These are phyloP conservation scores for Paedocypris micromegethes DNA, from an alignment of 2,797 vertebrate genomes.

Conservation along the genomic window DNA sequence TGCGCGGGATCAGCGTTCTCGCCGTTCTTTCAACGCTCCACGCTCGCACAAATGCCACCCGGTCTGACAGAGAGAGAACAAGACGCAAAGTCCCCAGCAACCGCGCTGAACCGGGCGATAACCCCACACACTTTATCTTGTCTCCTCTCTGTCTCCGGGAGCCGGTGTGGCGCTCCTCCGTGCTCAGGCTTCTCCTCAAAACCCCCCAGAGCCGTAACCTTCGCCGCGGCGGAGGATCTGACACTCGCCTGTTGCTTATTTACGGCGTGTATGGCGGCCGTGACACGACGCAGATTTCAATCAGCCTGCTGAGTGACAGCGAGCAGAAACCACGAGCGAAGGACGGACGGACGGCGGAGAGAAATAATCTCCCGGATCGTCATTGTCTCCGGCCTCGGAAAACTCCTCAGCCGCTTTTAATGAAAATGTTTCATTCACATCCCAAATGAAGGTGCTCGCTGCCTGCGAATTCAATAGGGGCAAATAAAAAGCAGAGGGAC, in stretches of 20 bases:
- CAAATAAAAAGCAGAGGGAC: slow-evolving; percentile 48
- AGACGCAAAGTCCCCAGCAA: slow-evolving; percentile 60
- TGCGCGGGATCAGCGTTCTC: slow-evolving; percentile 9
- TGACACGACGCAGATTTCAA: slow-evolving; percentile 98
- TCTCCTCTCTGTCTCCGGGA: slow-evolving; percentile 83
- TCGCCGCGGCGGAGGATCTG: slow-evolving; percentile 87
- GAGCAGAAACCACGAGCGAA: slow-evolving; percentile 46
- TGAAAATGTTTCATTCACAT: slow-evolving; percentile 91
- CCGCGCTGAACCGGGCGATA: slow-evolving; percentile 90
- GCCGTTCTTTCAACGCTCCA: not conserved
- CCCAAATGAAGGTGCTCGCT: slow-evolving; percentile 71
- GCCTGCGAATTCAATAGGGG: slow-evolving; percentile 78
- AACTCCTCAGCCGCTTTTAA: slow-evolving; percentile 70
- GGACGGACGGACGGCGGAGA: slow-evolving; percentile 32
- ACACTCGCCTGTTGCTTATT: slow-evolving; percentile 99
- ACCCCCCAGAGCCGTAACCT: slow-evolving; percentile 91
- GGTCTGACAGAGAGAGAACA: not conserved
- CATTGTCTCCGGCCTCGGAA: slow-evolving; percentile 63
- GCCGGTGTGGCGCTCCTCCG: slow-evolving; percentile 90
- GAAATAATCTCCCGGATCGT: slow-evolving; percentile 67
- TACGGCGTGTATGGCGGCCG: slow-evolving; percentile 96
- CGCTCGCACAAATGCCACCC: slow-evolving; percentile 1
- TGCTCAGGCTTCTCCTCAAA: slow-evolving; percentile 81
- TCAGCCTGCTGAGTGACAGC: slow-evolving; percentile 80
- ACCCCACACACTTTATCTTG: slow-evolving; percentile 98